These are phyloP conservation scores for Scaptomyza reducta DNA, from an alignment of 2,888 invertebrate genomes.

Conservation along the genomic window DNA sequence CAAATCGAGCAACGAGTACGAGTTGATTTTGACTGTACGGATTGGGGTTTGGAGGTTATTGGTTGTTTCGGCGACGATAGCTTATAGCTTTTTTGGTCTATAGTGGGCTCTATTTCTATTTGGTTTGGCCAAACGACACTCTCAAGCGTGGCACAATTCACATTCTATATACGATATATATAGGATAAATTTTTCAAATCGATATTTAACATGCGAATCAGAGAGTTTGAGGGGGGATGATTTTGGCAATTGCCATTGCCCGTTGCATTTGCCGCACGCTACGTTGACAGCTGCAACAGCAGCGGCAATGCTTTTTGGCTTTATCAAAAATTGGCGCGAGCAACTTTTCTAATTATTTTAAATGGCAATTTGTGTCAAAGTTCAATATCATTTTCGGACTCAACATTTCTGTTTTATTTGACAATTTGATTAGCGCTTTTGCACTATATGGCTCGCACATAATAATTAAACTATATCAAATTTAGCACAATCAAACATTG, in stretches of 20 bases:
- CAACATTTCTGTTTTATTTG: conserved; percentile 10
- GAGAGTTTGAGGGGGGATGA: background rate
- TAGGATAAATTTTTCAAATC: conserved; percentile 58
- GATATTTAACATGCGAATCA: conserved; percentile 63
- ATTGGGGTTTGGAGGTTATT: background rate
- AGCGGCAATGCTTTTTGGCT: background rate
- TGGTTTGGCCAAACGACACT: conserved; percentile 56
- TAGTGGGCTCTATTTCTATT: conserved; percentile 64
- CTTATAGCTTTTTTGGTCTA: conserved; percentile 2
- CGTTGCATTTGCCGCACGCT: conserved; percentile 38
- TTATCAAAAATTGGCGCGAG: conserved; percentile 46
- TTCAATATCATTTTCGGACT: conserved; percentile 30
- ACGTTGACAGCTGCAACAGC: conserved; percentile 36
- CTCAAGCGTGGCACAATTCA: conserved; percentile 54
- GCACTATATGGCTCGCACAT: conserved; percentile 15
- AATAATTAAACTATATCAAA: conserved; percentile 36
- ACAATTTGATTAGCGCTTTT: conserved; percentile 52
- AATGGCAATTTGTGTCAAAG: conserved; percentile 74
- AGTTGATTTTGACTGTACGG: conserved; percentile 38
- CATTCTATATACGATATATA: conserved; percentile 5
- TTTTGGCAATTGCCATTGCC: conserved; percentile 24
- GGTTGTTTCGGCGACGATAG: background rate
- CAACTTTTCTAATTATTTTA: conserved; percentile 77
- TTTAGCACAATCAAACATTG: conserved; percentile 28
- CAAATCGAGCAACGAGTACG: conserved; percentile 57